A percentile compares a stretch with the other conserved stretches of the same genome.
Conservation (phyloP, 2,888 invertebrate species). For the Galerucella calmariensis region DNA sequence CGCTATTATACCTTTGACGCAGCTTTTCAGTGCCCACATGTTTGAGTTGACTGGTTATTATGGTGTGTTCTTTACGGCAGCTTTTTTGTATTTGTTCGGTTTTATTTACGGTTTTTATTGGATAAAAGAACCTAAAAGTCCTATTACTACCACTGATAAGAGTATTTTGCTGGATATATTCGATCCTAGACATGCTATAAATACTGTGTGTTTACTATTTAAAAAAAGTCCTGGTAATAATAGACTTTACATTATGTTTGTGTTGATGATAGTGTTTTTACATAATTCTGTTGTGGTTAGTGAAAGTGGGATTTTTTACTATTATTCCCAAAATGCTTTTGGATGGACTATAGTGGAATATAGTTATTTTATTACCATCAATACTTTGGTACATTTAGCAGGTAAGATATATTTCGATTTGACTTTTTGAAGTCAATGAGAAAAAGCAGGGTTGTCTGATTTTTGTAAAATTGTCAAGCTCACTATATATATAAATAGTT, state of each 20-base stretch:
- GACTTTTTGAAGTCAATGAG: too few species aligned
- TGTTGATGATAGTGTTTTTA: constrained; percentile 55
- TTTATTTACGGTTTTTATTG: constrained; percentile 58
- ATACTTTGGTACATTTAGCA: constrained; percentile 68
- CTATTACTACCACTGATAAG: constrained; percentile 40
- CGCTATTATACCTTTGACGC: constrained; percentile 53
- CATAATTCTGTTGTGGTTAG: constrained; percentile 61
- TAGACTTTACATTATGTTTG: constrained; percentile 50
- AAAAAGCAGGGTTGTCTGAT: too few species aligned
- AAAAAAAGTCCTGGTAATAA: constrained; percentile 55
- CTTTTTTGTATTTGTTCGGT: constrained; percentile 53
- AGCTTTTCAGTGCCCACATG: constrained; percentile 57
- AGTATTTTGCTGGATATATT: constrained; percentile 57
- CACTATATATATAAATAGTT: too few species aligned
- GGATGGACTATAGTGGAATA: constrained; percentile 72
- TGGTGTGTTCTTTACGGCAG: constrained; percentile 55
- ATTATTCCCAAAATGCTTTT: constrained; percentile 70
- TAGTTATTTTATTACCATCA: constrained; percentile 70
- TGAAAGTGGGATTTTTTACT: constrained; percentile 71
- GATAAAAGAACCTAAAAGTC: constrained; percentile 56
- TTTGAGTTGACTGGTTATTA: constrained; percentile 57
- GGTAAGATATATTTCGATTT: constrained; percentile 61
- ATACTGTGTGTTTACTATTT: constrained; percentile 58
- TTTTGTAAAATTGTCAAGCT: too few species aligned
- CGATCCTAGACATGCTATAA: constrained; percentile 58